Conservation (phyloP, 2,797 vertebrate species). For the Parauchenoglanis punctatus region DNA sequence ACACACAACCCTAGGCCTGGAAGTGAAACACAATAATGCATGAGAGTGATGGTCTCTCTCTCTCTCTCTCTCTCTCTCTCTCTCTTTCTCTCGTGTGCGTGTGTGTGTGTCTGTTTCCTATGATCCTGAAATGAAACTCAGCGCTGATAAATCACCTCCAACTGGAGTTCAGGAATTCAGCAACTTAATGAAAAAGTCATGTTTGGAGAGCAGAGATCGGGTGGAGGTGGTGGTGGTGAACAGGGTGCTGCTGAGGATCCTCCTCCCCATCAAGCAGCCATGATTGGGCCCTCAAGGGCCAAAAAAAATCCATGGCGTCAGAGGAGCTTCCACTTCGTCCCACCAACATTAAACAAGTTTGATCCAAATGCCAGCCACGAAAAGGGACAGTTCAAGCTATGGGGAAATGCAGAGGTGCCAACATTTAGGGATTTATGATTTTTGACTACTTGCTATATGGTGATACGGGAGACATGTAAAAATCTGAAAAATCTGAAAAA, state of each 20-base stretch:
- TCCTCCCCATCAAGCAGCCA: slow-evolving; percentile 61
- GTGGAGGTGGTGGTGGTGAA: slow-evolving; percentile 62
- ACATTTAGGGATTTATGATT: not conserved
- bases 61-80: not conserved
- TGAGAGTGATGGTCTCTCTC: slow-evolving; percentile 64
- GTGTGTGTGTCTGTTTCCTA: slow-evolving; percentile 76
- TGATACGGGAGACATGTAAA: not conserved
- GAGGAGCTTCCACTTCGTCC: not conserved
- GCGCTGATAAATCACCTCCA: slow-evolving; percentile 84
- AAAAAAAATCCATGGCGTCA: slow-evolving; percentile 47
- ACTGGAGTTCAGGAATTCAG: slow-evolving; percentile 82
- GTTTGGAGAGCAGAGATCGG: slow-evolving; percentile 63
- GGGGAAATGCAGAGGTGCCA: not conserved
- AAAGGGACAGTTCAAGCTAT: not conserved
- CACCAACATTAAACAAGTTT: not conserved
- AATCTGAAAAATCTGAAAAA: not conserved
- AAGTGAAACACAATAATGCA: slow-evolving; percentile 78
- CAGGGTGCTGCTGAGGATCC: slow-evolving; percentile 53
- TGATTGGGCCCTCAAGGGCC: slow-evolving; percentile 63
- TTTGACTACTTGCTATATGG: not conserved
- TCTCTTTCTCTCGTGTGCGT: slow-evolving; percentile 19
- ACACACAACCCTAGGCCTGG: slow-evolving; percentile 54
- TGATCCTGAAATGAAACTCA: slow-evolving; percentile 80
- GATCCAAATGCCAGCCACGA: not conserved
- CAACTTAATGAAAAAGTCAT: slow-evolving; percentile 91